Conservation (phyloP, 2,797 vertebrate genomes). For the Brotula barbata region DNA sequence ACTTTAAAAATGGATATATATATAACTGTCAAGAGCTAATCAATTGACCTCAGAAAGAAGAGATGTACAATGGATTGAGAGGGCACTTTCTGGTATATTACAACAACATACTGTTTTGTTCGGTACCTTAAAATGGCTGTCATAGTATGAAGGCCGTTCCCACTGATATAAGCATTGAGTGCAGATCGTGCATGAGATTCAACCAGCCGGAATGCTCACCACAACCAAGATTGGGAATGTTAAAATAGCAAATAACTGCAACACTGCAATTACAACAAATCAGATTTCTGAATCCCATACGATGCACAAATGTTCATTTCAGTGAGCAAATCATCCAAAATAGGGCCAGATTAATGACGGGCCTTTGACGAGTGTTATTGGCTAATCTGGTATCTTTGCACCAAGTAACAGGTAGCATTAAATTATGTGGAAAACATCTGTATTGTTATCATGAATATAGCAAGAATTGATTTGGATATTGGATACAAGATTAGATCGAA, state of each 20-base stretch:
- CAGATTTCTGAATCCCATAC: slow-evolving; percentile 10
- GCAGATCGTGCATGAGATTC: slow-evolving; percentile 14
- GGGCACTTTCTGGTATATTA: slow-evolving; percentile 22
- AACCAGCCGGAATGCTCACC: slow-evolving; percentile 49
- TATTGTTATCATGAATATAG: too few relatives aligned
- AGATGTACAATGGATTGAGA: slow-evolving; percentile 62
- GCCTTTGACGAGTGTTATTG: neutral
- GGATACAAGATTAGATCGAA: too few relatives aligned
- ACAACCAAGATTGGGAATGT: slow-evolving; percentile 58
- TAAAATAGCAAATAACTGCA: slow-evolving; percentile 13
- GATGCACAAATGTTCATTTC: neutral
- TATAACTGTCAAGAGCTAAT: slow-evolving; percentile 74
- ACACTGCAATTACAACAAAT: slow-evolving; percentile 19
- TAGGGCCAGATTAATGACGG: neutral
- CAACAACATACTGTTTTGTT: slow-evolving; percentile 18
- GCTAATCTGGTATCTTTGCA: neutral
- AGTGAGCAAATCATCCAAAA: neutral
- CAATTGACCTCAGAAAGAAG: slow-evolving; percentile 61
- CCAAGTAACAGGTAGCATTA: too few relatives aligned
- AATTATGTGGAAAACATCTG: too few relatives aligned
- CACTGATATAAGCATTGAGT: neutral
- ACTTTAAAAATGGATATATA: slow-evolving; percentile 63
- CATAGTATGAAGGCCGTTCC: slow-evolving; percentile 9
- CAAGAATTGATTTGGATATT: too few relatives aligned
- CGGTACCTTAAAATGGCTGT: slow-evolving; percentile 10